Evolutionary conservation across 2,888 invertebrate genomes (phyloP).

Genomic region (Mantis religiosa): DNA sequence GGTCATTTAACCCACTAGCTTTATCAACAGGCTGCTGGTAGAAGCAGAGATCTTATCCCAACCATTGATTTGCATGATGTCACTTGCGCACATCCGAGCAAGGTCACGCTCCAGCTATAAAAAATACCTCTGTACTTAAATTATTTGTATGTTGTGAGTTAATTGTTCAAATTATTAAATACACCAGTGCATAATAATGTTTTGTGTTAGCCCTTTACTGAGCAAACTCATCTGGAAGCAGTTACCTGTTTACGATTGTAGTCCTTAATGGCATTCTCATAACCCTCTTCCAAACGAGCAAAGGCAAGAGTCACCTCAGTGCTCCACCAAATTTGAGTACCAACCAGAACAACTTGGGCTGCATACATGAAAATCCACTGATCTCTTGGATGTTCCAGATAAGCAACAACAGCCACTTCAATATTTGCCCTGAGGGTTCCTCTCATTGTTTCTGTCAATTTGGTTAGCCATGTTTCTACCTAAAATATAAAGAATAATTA

Average conservation of each 20-base stretch:
- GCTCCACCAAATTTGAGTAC: slow-evolving; percentile 96
- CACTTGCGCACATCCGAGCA: no score
- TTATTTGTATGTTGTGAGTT: no score
- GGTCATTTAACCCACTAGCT: no score
- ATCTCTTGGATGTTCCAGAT: slow-evolving; percentile 85
- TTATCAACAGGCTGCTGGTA: no score
- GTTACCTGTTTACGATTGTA: slow-evolving; percentile 76
- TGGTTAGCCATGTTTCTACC: slow-evolving; percentile 88
- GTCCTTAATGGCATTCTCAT: slow-evolving; percentile 88
- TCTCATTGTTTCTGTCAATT: slow-evolving; percentile 80
- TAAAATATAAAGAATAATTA: slow-evolving; percentile 37
- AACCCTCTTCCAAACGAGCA: slow-evolving; percentile 78
- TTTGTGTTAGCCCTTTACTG: no score
- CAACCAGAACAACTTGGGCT: slow-evolving; percentile 85
- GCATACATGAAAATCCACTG: slow-evolving; percentile 90
- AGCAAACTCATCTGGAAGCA: background rate
- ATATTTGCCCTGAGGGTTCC: slow-evolving; percentile 66
- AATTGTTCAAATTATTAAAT: no score
- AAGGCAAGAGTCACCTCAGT: slow-evolving; percentile 89
- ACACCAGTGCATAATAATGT: no score
- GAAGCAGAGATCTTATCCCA: no score
- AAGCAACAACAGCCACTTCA: slow-evolving; percentile 72
- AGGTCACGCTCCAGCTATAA: no score
- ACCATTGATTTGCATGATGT: no score
- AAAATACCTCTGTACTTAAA: no score